Conservation (phyloP, 2,888 invertebrate species). For the Drosophila longiperda region DNA sequence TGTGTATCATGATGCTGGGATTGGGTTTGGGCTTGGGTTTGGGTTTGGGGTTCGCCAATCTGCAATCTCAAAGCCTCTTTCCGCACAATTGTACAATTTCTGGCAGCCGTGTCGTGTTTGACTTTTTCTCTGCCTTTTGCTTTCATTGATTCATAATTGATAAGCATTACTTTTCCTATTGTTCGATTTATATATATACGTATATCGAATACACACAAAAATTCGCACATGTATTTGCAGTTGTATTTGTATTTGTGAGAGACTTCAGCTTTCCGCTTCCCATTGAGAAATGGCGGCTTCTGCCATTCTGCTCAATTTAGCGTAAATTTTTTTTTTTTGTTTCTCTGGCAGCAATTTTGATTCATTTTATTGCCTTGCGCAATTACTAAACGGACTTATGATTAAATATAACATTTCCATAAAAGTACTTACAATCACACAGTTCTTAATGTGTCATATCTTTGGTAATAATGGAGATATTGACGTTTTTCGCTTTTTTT, state of each 20-base stretch:
- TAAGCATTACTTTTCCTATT: conserved; percentile 78
- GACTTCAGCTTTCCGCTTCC: conserved; percentile 13
- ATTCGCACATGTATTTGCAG: background rate
- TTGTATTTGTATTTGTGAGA: background rate
- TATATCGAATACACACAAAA: conserved; percentile 7
- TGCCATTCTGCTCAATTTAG: conserved; percentile 66
- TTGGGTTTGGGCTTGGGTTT: too few species aligned
- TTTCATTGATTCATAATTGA: conserved; percentile 78
- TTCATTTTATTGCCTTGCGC: conserved; percentile 65
- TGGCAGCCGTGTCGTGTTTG: conserved; percentile 41
- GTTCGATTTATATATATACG: conserved; percentile 55
- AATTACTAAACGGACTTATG: conserved; percentile 53
- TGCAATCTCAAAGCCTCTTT: conserved; percentile 66
- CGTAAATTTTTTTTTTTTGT: conserved; percentile 58
- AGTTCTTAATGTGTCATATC: background rate
- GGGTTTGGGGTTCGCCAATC: conserved; percentile 7
- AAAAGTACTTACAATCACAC: conserved; percentile 24
- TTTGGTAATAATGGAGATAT: too few species aligned
- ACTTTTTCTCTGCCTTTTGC: conserved; percentile 28
- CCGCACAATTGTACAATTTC: conserved; percentile 80
- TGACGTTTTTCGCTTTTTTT: too few species aligned
- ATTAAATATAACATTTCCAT: conserved; percentile 55
- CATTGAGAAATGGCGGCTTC: conserved; percentile 46
- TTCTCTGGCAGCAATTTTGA: conserved; percentile 58
- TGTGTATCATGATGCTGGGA: conserved; percentile 17